phyloP scores from a whole-genome alignment of 2,888 invertebrate genomes.

The Neelides folsomi region DNA sequence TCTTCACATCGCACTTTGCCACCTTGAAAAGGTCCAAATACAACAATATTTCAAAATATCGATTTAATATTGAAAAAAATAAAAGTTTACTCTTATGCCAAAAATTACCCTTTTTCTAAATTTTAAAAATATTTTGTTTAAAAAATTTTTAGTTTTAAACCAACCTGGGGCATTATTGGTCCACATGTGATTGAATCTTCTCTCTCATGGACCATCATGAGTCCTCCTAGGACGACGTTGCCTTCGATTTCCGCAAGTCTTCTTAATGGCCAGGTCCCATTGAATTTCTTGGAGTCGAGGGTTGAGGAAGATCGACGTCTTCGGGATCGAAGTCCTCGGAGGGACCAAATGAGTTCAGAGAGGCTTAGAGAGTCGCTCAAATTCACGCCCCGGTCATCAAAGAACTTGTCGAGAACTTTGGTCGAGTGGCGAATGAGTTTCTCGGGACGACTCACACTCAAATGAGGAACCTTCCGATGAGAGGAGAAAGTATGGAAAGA shows the following conservation, averaged over 20 bases:
- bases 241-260: conserved; percentile 77
- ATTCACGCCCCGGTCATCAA: conserved; percentile 11
- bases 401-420: conserved; percentile 22
- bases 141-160: conserved; percentile 38
- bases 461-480: no score
- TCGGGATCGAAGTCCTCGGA: conserved; percentile 22
- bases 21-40: no score
- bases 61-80: no score
- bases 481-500: no score
- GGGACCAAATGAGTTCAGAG: conserved; percentile 26
- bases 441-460: no score
- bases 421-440: conserved; percentile 19
- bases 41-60: no score
- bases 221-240: conserved; percentile 71
- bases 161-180: conserved; percentile 86
- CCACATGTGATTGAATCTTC: conserved; percentile 79
- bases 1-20: no score
- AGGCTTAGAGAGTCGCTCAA: conserved; percentile 22
- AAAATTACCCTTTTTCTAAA: no score
- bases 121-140: no score
- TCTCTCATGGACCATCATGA: conserved; percentile 91
- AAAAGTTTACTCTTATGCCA: no score
- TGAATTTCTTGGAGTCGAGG: conserved; percentile 9
- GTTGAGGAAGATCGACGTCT: conserved; percentile 19
- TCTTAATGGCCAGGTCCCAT: conserved; percentile 40